These are phyloP conservation scores for Simalia tracyae DNA, from an alignment of 2,797 vertebrate species.

Conservation along the genomic window DNA sequence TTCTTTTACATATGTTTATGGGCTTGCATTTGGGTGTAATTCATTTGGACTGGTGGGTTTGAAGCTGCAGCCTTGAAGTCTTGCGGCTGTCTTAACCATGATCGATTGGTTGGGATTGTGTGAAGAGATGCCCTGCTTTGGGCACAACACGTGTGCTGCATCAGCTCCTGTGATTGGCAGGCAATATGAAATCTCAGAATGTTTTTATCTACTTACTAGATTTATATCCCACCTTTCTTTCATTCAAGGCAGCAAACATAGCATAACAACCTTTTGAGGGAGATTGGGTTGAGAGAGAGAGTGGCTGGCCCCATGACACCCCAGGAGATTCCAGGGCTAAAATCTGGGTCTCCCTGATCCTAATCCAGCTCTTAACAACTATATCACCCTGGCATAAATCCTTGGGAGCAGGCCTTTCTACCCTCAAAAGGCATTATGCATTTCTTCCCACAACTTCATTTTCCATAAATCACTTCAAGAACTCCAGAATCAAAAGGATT, in stretches of 20 bases:
- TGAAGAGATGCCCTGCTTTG: background rate
- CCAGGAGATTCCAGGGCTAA: background rate
- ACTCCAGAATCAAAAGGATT: background rate
- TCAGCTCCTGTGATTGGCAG: background rate
- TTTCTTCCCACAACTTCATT: background rate
- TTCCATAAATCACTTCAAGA: background rate
- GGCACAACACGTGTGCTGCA: background rate
- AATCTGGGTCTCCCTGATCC: background rate
- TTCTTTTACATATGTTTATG: background rate
- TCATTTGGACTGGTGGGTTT: background rate
- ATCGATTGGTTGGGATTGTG: background rate
- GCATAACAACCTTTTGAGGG: background rate
- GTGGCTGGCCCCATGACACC: background rate
- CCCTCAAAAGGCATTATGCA: background rate
- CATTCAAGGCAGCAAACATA: background rate
- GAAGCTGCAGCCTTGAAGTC: background rate
- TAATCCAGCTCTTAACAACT: background rate
- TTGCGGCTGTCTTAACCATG: background rate
- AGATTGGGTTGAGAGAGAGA: background rate
- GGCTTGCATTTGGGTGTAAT: background rate
- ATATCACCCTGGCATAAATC: background rate
- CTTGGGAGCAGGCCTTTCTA: background rate
- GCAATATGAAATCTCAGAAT: background rate
- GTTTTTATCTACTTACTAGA: background rate
- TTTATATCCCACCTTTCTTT: background rate